phyloP scores from a whole-genome alignment of 2,888 invertebrate genomes.

The Achlya flavicornis region DNA sequence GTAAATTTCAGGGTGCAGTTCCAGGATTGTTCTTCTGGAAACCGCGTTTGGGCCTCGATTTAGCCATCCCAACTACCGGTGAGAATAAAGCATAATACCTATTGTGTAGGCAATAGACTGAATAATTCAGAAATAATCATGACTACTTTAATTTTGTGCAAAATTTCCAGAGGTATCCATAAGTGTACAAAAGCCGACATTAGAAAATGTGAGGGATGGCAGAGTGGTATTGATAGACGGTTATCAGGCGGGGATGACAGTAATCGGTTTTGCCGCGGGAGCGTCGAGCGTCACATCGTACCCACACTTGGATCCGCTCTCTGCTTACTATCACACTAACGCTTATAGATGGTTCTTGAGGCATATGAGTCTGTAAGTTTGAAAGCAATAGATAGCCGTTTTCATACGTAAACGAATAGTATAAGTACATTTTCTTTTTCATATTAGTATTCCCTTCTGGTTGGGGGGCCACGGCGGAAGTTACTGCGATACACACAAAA shows the following conservation, averaged over 20 bases:
- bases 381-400: neutral
- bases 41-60: constrained; percentile 47
- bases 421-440: constrained; percentile 9
- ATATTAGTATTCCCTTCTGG: constrained; percentile 59
- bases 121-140: too few relatives aligned
- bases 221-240: constrained; percentile 54
- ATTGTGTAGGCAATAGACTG: neutral
- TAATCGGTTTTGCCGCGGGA: constrained; percentile 50
- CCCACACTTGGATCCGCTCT: constrained; percentile 52
- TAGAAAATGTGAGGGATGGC: constrained; percentile 42
- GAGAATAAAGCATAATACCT: constrained; percentile 12
- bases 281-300: constrained; percentile 36
- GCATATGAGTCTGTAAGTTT: constrained; percentile 61
- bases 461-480: constrained; percentile 52
- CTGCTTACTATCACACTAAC: constrained; percentile 59
- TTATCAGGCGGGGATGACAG: constrained; percentile 53
- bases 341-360: constrained; percentile 62
- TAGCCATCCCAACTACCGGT: constrained; percentile 46
- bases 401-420: neutral
- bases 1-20: constrained; percentile 35
- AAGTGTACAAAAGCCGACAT: constrained; percentile 31
- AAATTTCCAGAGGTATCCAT: constrained; percentile 35
- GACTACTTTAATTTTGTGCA: neutral
- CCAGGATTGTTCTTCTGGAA: constrained; percentile 53
- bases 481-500: constrained; percentile 55